Base-by-base conservation (phyloP, 2,797 vertebrate species). In the Coranthus polyacanthus region DNA sequence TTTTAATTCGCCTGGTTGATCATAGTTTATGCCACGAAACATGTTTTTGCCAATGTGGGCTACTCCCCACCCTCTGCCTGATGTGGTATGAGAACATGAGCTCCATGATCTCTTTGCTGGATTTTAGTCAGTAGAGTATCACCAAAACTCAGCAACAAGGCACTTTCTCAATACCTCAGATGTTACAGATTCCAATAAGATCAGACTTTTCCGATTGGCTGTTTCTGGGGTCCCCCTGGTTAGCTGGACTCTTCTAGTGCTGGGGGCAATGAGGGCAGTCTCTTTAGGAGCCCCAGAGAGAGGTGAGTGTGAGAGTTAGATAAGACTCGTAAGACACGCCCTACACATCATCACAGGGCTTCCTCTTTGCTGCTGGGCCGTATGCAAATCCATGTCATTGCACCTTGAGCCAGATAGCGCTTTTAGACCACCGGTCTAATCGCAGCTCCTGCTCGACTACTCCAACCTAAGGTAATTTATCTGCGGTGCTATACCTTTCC, bases 251-350 rank as follows among this genome's bases (percentile, higher is more conserved):
- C 4, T 59, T 46, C 49, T 16, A 49, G 41, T 51, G 29, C 68
- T 16, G 18, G 57, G 49, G 53, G 21, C 32, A 16, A 39, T 3
- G 2, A 62, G 85, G 83, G 60, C 44, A 84, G 36, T 81, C 89
- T 75, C 24, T 17, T 69, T 1, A 6, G 78, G 84, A 85, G 87
- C 88, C 90, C 85, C 89, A 74, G 46, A 54, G 38, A 78, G 70
- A 75, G 37, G 39, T 29, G 81, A 87, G 86, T 92, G 89, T 83
- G 55, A 71, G 57, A 16, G 53, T 34, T 49, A 93, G 93, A 94
- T 94, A 94, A 93, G 83, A 68, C 67, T 24, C 39, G 61, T 26
- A 56, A 11, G 90, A 66, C 90, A 88, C 92, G 47, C 91, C 93
- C 93, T 69, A 10, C 47, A 75, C 21, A 74, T 75, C 46, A 46